Evolutionary conservation across 23 tunicate genomes (phyloP), one percentile per base, ranked within the genome.

Genomic region (Ascidia mentula): DNA sequence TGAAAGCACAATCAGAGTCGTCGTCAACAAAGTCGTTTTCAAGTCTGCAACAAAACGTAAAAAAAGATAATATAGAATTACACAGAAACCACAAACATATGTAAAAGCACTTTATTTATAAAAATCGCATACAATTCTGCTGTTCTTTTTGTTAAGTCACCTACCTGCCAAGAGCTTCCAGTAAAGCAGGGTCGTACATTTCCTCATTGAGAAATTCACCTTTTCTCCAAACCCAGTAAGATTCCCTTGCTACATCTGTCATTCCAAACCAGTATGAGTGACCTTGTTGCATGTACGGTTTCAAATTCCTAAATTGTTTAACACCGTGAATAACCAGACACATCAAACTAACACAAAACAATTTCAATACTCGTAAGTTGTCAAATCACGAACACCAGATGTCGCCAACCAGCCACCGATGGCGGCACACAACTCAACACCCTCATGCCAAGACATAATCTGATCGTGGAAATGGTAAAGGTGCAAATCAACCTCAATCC

Each of bases 1-100:
- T 71, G 75, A 28, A 71, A 71, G 75, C 75, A 18, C 75, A 71
- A 35, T 71, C 75, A 9, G 38, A 34, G 18, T 71, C 75, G 75
- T 71, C 75, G 32, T 71, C 75, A 4, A 22, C 32, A 9, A 22
- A 22, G 38, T 71, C 18, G 4, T 26, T 53, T 28, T 9, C 13
- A 1, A 53, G 22, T 20, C 65, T 53, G 15, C 12, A 42, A 42
- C 15, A 42, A 42, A 42, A 42, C 12, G 53, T 9, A 42, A 42
- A 15, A 9, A 42, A 42, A 42, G 15, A 42, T 42, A 42, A 42
- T 42, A 9, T n/a, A n/a, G n/a, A n/a, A n/a, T n/a, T n/a, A n/a
- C n/a, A n/a, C n/a, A n/a, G n/a, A n/a, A n/a, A n/a, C n/a, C n/a
- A n/a, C n/a, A n/a, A n/a, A n/a, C n/a, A n/a, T n/a, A n/a, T n/a